A percentile compares a stretch with the other conserved stretches of the same genome.
phyloP scores from a whole-genome alignment of 2,797 vertebrate species.

The Hoplostethus mediterraneus region DNA sequence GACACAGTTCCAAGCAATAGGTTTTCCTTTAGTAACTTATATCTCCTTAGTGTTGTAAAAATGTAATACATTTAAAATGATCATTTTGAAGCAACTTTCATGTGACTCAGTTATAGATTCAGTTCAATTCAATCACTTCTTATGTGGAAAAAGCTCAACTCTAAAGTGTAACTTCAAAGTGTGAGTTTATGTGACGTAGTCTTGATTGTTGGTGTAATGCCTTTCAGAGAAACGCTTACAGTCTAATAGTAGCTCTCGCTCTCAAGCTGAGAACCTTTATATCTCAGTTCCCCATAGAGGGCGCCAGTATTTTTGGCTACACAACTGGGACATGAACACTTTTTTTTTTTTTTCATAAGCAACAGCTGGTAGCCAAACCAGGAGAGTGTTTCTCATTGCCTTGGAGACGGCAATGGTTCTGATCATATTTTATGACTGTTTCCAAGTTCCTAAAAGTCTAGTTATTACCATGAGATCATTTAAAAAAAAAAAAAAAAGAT shows the following conservation, averaged over 20 bases:
- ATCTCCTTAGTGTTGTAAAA: no score
- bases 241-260: background rate
- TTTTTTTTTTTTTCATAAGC: slow-evolving; percentile 31
- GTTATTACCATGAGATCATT: no score
- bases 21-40: slow-evolving; percentile 30
- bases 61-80: no score
- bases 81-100: no score
- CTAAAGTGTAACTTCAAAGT: slow-evolving; percentile 6
- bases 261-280: no score
- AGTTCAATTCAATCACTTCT: background rate
- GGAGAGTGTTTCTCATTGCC: slow-evolving; percentile 21
- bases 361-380: slow-evolving; percentile 44
- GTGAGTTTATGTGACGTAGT: slow-evolving; percentile 40
- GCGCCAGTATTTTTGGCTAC: slow-evolving; percentile 41
- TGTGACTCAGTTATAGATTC: background rate
- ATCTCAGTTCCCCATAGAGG: slow-evolving; percentile 40
- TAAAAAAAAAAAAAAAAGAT: no score
- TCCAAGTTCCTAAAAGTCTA: background rate
- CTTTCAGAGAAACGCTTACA: slow-evolving; percentile 69
- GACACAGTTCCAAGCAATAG: slow-evolving; percentile 64
- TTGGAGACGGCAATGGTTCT: background rate
- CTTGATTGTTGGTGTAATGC: slow-evolving; percentile 18
- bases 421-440: background rate
- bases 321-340: background rate
- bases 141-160: no score